Evolutionary conservation across 2,113 vertebrate species (phyloP).

Genomic region (Ceyx cyanopectus): DNA sequence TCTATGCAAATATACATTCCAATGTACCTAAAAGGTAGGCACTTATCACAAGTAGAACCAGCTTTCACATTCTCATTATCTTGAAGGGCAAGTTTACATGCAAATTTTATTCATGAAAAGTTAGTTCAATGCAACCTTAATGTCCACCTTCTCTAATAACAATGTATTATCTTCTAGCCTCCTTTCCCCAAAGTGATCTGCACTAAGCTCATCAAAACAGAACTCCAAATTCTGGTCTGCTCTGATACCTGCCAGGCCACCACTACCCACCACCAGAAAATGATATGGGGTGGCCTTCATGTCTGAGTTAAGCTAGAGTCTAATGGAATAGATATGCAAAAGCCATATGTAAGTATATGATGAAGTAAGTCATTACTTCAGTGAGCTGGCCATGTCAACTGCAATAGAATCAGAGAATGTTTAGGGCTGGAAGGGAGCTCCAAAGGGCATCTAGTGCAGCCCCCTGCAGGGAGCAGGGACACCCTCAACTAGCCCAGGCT

Average conservation of each 20-base stretch:
- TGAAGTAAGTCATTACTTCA: not conserved
- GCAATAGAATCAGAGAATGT: not conserved
- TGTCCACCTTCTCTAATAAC: conserved; percentile 38
- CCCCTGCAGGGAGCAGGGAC: too few species aligned
- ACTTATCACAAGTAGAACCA: conserved; percentile 14
- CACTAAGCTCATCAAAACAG: not conserved
- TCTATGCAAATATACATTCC: conserved; percentile 6
- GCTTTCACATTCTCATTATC: not conserved
- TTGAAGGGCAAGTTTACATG: conserved; percentile 3
- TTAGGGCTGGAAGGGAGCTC: too few species aligned
- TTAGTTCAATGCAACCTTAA: conserved; percentile 42
- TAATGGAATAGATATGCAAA: not conserved
- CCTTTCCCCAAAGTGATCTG: not conserved
- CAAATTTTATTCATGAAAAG: conserved; percentile 32
- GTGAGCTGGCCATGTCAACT: not conserved
- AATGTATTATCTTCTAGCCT: not conserved
- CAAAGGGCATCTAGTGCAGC: too few species aligned
- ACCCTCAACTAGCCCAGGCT: too few species aligned
- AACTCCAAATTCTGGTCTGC: not conserved
- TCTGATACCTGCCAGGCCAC: not conserved
- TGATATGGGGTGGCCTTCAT: not conserved
- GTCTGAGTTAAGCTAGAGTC: not conserved
- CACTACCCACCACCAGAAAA: not conserved
- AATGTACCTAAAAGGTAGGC: conserved; percentile 2
- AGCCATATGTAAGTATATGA: not conserved